Conservation (phyloP, 2,797 vertebrate genomes). For the Gephyroberyx darwinii region DNA sequence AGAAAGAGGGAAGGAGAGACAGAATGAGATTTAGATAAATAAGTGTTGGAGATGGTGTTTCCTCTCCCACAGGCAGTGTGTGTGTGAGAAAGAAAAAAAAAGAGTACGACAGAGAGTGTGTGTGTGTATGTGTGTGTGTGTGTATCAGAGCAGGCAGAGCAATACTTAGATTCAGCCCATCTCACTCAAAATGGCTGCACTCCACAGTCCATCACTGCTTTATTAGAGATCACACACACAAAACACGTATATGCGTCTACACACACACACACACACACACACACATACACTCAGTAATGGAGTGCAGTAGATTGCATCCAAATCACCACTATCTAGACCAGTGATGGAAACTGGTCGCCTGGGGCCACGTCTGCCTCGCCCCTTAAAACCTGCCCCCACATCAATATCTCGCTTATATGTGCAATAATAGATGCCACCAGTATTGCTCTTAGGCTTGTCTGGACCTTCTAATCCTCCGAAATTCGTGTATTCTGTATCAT, state of each 20-base stretch:
- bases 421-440: constrained; percentile 28
- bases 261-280: not conserved
- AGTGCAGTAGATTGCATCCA: constrained; percentile 68
- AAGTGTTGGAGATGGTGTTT: constrained; percentile 62
- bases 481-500: constrained; percentile 15
- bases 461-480: constrained; percentile 22
- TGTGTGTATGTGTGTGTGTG: constrained; percentile 21
- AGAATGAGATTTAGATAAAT: constrained; percentile 72
- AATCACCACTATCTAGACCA: constrained; percentile 63
- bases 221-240: constrained; percentile 64
- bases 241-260: constrained; percentile 18
- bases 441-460: constrained; percentile 13
- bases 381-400: constrained; percentile 46
- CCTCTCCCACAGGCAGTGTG: constrained; percentile 36
- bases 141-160: constrained; percentile 47
- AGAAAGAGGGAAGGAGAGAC: constrained; percentile 45
- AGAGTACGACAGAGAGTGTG: not conserved
- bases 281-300: constrained; percentile 32
- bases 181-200: constrained; percentile 65
- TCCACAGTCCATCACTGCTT: constrained; percentile 63
- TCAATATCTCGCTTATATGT: constrained; percentile 49
- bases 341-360: constrained; percentile 61
- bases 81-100: constrained; percentile 30
- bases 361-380: constrained; percentile 41
- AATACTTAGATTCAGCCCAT: constrained; percentile 68